Base-by-base conservation (phyloP, 2,113 vertebrate genomes). In the Tauraco erythrolophus region DNA sequence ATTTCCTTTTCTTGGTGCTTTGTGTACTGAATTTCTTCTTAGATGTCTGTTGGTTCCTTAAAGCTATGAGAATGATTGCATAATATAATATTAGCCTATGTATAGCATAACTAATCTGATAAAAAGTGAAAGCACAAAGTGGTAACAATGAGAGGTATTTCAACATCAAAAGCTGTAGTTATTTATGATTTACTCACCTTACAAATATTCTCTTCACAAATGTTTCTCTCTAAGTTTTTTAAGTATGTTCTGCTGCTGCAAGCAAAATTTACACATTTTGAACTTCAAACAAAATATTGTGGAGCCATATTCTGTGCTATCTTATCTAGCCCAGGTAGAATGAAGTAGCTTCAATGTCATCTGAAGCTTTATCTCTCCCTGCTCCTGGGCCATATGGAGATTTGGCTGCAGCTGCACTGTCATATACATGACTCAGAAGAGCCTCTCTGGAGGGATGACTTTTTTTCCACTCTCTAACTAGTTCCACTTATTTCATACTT, bases 1-100 rank as follows among this genome's bases (percentile, higher is more conserved):
- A 56, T 53, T 60, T 80, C 18, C 35, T 83, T 95, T 87, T 39
- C 65, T 83, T 83, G 19, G 27, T 24, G 60, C 28, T 27, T 93
- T 88, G n/a, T 84, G 35, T 89, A 89, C 60, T 87, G 85, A 96
- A 76, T 77, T 69, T 41, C 66, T 79, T 82, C 46, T 92, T 81
- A 51, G 69, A 75, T 82, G 61, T 95, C 81, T 35, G 31, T 60
- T 86, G 53, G 69, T 83, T 71, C 31, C 50, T 77, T 74, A 45
- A 87, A 81, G 24, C 45, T 41, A 76, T 88, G 18, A 81, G 43
- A 94, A 74, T 25, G 15, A 69, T 62, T 74, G 10, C 51, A 45
- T 11, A 48, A 14, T 46, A n/a, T 41, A 85, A 15, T 48, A 46
- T 69, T 83, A 83, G 2, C 31, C 31, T 58, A 27, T 43, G 62